A percentile compares a stretch with the other conserved stretches of the same genome.
These are phyloP conservation scores for Channa striata DNA, from an alignment of 2,797 vertebrate genomes.

Conservation along the genomic window DNA sequence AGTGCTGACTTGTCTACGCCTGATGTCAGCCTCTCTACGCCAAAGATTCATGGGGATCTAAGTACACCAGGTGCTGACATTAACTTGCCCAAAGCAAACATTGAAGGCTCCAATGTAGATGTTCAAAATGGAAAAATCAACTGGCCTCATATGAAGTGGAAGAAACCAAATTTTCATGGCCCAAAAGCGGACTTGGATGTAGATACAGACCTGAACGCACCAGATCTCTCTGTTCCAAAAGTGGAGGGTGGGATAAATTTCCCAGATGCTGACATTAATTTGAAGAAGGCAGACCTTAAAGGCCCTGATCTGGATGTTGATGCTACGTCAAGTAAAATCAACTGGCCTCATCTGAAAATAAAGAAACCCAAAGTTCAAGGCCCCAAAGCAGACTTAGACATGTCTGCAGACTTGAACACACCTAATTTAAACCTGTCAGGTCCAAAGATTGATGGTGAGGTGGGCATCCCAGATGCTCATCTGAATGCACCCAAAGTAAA, in stretches of 20 bases:
- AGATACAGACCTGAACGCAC: slow-evolving; percentile 50
- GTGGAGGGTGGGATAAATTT: no score
- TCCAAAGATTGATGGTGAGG: slow-evolving; percentile 52
- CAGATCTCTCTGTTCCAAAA: slow-evolving; percentile 37
- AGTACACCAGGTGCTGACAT: slow-evolving; percentile 52
- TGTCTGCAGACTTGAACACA: slow-evolving; percentile 11
- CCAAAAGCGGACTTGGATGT: slow-evolving; percentile 56
- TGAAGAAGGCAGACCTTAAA: no score
- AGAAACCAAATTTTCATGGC: slow-evolving; percentile 63
- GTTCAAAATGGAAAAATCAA: slow-evolving; percentile 62
- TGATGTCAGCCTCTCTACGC: slow-evolving; percentile 52
- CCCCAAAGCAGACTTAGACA: slow-evolving; percentile 2
- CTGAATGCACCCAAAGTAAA: slow-evolving; percentile 51
- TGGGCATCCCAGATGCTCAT: slow-evolving; percentile 64
- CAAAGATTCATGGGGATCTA: slow-evolving; percentile 57
- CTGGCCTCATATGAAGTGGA: slow-evolving; percentile 76
- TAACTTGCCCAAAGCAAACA: slow-evolving; percentile 43
- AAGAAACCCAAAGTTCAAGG: slow-evolving; percentile 64
- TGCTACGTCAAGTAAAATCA: slow-evolving; percentile 49
- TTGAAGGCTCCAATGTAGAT: slow-evolving; percentile 46
- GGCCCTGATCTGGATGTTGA: slow-evolving; percentile 50
- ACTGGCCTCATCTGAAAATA: slow-evolving; percentile 75
- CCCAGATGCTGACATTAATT: no score
- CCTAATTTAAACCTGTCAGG: slow-evolving; percentile 53
- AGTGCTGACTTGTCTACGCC: slow-evolving; percentile 59